Evolutionary conservation across 1,140 invertebrate genomes (phyloP).

Genomic region (Holotrichia oblita): DNA sequence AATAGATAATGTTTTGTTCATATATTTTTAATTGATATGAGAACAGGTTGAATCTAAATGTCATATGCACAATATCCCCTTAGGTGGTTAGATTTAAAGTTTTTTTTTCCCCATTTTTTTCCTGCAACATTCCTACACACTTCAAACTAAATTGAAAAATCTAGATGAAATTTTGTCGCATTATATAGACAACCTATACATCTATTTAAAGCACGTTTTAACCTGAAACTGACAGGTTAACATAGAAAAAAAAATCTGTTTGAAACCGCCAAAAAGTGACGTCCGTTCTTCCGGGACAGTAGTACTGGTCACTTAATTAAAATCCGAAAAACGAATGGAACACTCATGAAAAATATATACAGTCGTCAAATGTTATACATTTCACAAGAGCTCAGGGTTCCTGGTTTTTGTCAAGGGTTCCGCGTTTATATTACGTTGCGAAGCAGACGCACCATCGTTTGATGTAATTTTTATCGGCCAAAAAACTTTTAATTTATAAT

Average conservation of each 20-base stretch:
- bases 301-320: conserved; percentile 37
- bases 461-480: conserved; percentile 39
- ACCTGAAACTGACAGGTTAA: neutral
- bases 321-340: conserved; percentile 4
- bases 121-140: too few species aligned
- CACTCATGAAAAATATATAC: neutral
- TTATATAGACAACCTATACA: too few species aligned
- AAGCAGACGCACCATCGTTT: conserved; percentile 24
- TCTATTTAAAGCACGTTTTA: too few species aligned
- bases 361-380: conserved; percentile 31
- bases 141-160: too few species aligned
- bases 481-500: conserved; percentile 40
- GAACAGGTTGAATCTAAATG: neutral
- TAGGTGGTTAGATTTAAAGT: too few species aligned
- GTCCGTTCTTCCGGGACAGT: neutral
- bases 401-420: neutral
- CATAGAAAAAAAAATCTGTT: neutral
- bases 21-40: conserved; percentile 3
- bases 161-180: too few species aligned
- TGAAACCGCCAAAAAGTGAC: neutral
- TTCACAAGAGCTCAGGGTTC: neutral
- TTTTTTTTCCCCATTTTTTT: too few species aligned
- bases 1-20: neutral
- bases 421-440: conserved; percentile 22
- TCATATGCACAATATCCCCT: neutral